Conservation (phyloP, 2,888 invertebrate genomes). For the Ceraclea dissimilis region DNA sequence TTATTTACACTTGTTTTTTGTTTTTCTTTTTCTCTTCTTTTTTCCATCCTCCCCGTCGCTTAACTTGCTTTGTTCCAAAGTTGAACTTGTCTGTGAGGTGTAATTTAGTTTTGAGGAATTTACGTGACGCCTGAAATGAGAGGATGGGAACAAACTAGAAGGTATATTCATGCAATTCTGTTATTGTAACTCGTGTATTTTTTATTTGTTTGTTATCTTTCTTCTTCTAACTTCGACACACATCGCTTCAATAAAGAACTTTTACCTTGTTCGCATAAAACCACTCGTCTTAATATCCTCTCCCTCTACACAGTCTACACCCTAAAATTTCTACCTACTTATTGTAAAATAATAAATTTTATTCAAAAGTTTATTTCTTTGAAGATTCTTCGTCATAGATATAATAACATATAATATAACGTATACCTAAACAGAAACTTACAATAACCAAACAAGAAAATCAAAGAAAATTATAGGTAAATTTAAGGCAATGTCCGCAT, state of each 20-base stretch:
- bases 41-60: constrained; percentile 14
- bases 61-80: constrained; percentile 25
- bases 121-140: constrained; percentile 22
- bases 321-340: too few species aligned
- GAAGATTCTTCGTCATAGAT: too few species aligned
- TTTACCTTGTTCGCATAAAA: background rate
- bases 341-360: too few species aligned
- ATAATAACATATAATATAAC: too few species aligned
- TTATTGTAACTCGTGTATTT: constrained; percentile 21
- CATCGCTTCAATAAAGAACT: constrained; percentile 8
- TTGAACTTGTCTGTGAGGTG: constrained; percentile 25
- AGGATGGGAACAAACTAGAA: constrained; percentile 5
- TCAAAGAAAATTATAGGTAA: too few species aligned
- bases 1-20: constrained; percentile 25
- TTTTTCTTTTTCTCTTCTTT: constrained; percentile 4
- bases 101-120: constrained; percentile 26
- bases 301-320: too few species aligned
- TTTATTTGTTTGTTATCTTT: constrained; percentile 22
- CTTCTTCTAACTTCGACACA: constrained; percentile 1
- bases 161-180: constrained; percentile 23
- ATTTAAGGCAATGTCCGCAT: too few species aligned
- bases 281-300: too few species aligned
- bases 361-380: too few species aligned
- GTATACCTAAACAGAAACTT: too few species aligned
- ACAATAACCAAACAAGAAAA: too few species aligned